These are phyloP conservation scores for Geotrupes spiniger DNA, from an alignment of 2,888 invertebrate species.

Conservation along the genomic window DNA sequence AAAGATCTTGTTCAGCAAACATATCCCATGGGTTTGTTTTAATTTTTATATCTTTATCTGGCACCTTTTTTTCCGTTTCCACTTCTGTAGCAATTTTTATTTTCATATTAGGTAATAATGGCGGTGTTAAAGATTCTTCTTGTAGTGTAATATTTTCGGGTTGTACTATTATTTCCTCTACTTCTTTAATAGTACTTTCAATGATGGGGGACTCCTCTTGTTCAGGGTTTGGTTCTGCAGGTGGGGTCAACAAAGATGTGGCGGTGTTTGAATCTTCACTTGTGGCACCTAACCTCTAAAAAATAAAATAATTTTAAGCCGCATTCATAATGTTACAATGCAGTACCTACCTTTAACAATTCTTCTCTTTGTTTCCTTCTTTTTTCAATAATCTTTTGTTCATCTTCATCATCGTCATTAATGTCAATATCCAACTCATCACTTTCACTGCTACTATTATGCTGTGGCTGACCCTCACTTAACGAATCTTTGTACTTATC, in stretches of 20 bases:
- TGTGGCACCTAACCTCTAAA: constrained; percentile 42
- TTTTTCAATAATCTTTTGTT: constrained; percentile 88
- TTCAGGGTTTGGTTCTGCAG: constrained; percentile 43
- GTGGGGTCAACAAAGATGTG: constrained; percentile 38
- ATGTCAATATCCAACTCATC: constrained; percentile 73
- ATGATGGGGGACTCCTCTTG: constrained; percentile 22
- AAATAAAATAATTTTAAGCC: constrained; percentile 9
- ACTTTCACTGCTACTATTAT: constrained; percentile 68
- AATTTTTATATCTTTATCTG: constrained; percentile 28
- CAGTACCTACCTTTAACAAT: constrained; percentile 75
- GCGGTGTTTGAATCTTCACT: constrained; percentile 58
- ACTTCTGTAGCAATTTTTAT: constrained; percentile 29
- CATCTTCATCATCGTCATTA: constrained; percentile 84
- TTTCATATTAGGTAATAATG: constrained; percentile 47
- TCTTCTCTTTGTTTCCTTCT: constrained; percentile 85
- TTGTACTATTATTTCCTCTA: constrained; percentile 14
- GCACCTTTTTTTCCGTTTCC: constrained; percentile 15
- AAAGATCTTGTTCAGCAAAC: constrained; percentile 90
- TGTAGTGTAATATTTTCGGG: constrained; percentile 23
- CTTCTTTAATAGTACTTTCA: constrained; percentile 10
- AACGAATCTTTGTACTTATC: constrained; percentile 69
- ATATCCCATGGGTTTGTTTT: constrained; percentile 79
- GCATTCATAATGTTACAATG: constrained; percentile 5
- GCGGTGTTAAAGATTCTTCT: constrained; percentile 48
- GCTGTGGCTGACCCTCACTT: constrained; percentile 75